Evolutionary conservation across 2,797 vertebrate species (phyloP).

Genomic region (Pygocentrus nattereri): DNA sequence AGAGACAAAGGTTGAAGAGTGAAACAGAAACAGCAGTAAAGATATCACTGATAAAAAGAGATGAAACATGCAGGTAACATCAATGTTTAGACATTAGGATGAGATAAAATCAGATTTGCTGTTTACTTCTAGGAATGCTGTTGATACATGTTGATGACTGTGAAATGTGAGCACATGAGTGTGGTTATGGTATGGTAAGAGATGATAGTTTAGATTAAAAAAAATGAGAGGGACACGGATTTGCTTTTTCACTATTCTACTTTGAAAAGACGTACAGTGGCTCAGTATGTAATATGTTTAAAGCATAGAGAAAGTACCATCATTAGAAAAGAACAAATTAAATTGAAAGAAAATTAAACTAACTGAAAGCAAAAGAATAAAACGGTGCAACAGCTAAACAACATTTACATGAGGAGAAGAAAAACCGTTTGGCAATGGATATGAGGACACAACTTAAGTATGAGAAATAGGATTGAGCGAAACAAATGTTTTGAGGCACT

Average conservation of each 20-base stretch:
- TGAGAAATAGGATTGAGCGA: conserved; percentile 5
- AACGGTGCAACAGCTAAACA: background rate
- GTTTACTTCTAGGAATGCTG: background rate
- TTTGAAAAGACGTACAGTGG: background rate
- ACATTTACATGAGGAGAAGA: conserved; percentile 6
- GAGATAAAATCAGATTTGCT: background rate
- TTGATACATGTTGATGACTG: background rate
- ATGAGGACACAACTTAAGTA: conserved; percentile 7
- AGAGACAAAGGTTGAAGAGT: too few species aligned
- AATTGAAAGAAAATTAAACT: background rate
- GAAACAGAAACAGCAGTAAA: background rate
- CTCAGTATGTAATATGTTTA: background rate
- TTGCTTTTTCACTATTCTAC: background rate
- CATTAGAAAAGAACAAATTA: background rate
- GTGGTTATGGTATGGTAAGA: background rate
- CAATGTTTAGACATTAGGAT: background rate
- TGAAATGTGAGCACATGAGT: background rate
- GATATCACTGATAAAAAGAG: background rate
- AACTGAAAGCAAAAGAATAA: background rate
- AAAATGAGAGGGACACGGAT: too few species aligned
- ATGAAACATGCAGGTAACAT: background rate
- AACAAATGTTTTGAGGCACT: conserved; percentile 13
- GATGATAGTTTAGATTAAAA: background rate
- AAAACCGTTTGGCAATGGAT: background rate
- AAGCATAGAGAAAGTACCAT: background rate